Percentiles rank a stretch among this genome's conserved stretches.
phyloP scores from a whole-genome alignment of 2,113 vertebrate genomes.

The Boulengerochromis microlepis region DNA sequence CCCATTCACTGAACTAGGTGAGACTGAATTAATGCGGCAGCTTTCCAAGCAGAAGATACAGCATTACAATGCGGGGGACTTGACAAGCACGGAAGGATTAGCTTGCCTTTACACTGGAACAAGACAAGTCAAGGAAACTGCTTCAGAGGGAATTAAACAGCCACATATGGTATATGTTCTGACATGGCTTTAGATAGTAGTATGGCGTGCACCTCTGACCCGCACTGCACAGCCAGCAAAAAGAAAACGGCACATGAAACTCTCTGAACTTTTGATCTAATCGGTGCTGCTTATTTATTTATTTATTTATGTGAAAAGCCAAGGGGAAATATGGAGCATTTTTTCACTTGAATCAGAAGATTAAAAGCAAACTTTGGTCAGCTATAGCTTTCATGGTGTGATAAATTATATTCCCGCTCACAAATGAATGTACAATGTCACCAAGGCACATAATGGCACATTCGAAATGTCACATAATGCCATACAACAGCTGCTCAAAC shows the following conservation, averaged over 20 bases:
- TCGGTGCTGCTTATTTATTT: neutral
- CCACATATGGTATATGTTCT: neutral
- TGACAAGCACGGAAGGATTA: slow-evolving; percentile 56
- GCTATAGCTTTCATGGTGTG: neutral
- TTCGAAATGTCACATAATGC: neutral
- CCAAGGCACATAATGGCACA: neutral
- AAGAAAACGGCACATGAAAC: neutral
- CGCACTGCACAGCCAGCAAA: neutral
- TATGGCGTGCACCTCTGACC: neutral
- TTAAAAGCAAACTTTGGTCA: neutral
- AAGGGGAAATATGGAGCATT: neutral
- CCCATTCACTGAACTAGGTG: slow-evolving; percentile 31
- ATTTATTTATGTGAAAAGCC: neutral
- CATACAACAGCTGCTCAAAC: neutral
- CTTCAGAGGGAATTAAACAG: slow-evolving; percentile 44
- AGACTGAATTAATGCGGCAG: slow-evolving; percentile 50
- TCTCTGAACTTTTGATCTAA: neutral
- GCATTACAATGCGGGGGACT: slow-evolving; percentile 15
- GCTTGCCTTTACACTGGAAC: slow-evolving; percentile 7
- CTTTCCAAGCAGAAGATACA: slow-evolving; percentile 38
- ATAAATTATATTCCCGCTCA: neutral
- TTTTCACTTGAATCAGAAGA: neutral
- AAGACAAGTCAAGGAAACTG: slow-evolving; percentile 10
- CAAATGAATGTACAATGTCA: neutral
- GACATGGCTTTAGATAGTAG: neutral